Conservation (phyloP, 2,113 vertebrate species). For the Catharus bicknelli region DNA sequence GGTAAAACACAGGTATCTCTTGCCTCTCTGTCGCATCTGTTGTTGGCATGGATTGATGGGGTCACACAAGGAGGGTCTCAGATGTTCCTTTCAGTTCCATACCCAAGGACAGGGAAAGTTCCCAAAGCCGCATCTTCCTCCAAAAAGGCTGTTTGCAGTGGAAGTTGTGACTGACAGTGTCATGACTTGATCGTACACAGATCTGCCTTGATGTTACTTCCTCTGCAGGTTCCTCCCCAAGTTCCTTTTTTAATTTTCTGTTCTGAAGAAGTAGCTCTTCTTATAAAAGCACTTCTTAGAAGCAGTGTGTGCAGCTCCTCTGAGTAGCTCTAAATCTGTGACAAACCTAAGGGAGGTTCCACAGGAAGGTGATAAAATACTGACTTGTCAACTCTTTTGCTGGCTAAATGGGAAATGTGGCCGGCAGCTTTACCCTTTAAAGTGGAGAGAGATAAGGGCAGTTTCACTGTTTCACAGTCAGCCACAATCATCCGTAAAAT, state of each 20-base stretch:
- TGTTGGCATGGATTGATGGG: background rate
- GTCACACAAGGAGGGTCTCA: background rate
- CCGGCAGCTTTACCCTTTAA: background rate
- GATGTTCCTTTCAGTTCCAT: background rate
- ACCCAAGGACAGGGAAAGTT: background rate
- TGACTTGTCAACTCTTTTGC: background rate
- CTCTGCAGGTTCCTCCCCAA: background rate
- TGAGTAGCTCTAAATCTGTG: background rate
- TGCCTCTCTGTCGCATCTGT: background rate
- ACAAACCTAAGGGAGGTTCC: slow-evolving; percentile 15
- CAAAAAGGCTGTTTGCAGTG: background rate
- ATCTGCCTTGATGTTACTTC: background rate
- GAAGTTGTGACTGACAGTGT: background rate
- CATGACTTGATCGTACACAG: background rate
- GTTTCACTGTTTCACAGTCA: background rate
- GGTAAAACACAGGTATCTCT: background rate
- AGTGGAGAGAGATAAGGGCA: background rate
- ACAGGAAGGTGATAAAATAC: background rate
- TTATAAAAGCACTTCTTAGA: background rate
- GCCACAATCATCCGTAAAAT: background rate
- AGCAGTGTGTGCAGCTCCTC: background rate
- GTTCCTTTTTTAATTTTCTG: background rate
- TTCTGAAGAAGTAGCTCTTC: background rate
- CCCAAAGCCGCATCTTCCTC: background rate
- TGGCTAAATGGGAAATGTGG: background rate